A percentile compares a stretch with the other conserved stretches of the same genome.
Evolutionary conservation across 1,140 invertebrate species (phyloP).

Genomic region (Tetramorium parvispinum): DNA sequence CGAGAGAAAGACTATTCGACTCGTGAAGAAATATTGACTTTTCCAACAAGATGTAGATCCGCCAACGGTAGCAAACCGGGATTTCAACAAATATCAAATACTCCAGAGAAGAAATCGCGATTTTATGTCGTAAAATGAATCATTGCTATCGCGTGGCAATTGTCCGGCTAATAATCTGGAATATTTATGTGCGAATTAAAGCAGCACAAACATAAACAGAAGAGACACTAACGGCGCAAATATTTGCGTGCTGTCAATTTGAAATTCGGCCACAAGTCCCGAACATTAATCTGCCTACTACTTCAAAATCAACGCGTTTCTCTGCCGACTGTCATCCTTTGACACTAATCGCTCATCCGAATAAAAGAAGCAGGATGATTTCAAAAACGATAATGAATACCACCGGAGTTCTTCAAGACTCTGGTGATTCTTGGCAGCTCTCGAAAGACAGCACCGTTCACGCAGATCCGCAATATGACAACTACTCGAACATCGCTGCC

Average conservation of each 20-base stretch:
- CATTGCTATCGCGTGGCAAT: neutral
- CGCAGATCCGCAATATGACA: slow-evolving; percentile 49
- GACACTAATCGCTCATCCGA: neutral
- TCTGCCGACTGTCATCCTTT: neutral
- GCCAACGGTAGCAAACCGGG: neutral
- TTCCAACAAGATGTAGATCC: neutral
- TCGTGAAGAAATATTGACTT: slow-evolving; percentile 1
- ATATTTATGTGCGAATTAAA: neutral
- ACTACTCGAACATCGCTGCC: slow-evolving; percentile 73
- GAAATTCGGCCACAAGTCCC: neutral
- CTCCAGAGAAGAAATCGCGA: neutral
- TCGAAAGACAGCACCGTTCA: neutral
- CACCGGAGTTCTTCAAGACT: neutral
- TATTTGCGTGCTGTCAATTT: neutral
- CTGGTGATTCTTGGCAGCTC: neutral
- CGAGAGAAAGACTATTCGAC: neutral
- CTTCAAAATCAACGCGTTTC: neutral
- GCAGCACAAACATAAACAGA: neutral
- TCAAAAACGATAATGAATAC: neutral
- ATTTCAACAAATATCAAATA: neutral
- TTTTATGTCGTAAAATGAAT: neutral
- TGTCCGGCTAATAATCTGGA: neutral
- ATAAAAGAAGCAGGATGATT: neutral
- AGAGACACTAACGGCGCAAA: neutral
- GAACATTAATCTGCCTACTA: neutral